Base-by-base conservation (phyloP, 2,113 vertebrate genomes). In the Poeciliopsis turrubarensis region DNA sequence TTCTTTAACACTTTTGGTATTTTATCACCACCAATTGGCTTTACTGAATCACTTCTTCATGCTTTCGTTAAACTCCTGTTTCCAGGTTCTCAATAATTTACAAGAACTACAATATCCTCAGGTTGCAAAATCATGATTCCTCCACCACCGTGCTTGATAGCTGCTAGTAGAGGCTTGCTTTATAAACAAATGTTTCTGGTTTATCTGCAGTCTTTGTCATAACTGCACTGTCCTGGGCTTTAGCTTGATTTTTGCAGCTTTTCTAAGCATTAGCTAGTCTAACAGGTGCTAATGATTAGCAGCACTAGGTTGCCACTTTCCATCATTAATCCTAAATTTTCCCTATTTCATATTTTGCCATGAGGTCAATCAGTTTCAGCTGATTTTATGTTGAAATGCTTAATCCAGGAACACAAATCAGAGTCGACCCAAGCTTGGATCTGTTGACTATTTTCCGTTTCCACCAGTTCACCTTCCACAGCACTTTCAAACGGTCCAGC, bases 401-500 rank as follows among this genome's bases (percentile, higher is more conserved):
- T 57, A 25, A 25, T 57, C 51, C 51, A 57, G 17, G 25, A 57
- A 47, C 25, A 57, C 22, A 70, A 5, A 5, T 61, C 67, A 0
- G 25, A 41, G 47, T 0, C 0, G 79, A 70, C 73, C 4, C 27
- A 65, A 69, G 77, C 71, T 70, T 75, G 79, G 81, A 86, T 13
- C 73, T 8, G 1, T 27, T 0, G 47, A 17, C 67, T 57, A 9
- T 29, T 80, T 75, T 76, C 74, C 68, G 67, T 84, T 89, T 76
- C 73, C 71, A 61, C 70, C 73, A 5, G 77, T 68, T 70, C 31
- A 51, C 13, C 57, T 70, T 47, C 60, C 44, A 10, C 61, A 19
- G 54, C 65, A 54, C 77, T 75, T 84, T 77, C 30, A 51, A 87
- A 86, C 73, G 79, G 72, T 91, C 73, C 82, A 70, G 60, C 79